These are phyloP conservation scores for Criorhina ranunculi DNA, from an alignment of 2,888 invertebrate genomes.

Conservation along the genomic window DNA sequence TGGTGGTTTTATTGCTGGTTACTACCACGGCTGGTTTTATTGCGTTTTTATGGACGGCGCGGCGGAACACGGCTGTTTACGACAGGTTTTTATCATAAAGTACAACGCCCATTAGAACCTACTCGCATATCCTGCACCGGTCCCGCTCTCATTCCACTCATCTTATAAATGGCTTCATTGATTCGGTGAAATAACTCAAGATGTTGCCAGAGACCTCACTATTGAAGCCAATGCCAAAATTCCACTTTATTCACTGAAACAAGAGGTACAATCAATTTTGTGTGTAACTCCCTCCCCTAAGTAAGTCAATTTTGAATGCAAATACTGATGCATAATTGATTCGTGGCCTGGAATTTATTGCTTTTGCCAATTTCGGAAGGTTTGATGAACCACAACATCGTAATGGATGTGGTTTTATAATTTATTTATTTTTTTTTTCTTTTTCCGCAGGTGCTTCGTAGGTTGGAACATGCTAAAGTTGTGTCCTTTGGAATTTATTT, in stretches of 20 bases:
- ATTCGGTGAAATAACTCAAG: slow-evolving; percentile 66
- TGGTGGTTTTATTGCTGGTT: slow-evolving; percentile 55
- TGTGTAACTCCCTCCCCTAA: slow-evolving; percentile 14
- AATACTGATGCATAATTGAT: slow-evolving; percentile 75
- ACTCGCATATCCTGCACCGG: slow-evolving; percentile 27
- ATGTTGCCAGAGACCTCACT: slow-evolving; percentile 59
- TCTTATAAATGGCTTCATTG: slow-evolving; percentile 70
- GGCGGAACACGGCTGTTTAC: slow-evolving; percentile 59
- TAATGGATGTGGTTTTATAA: slow-evolving; percentile 51
- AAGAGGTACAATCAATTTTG: slow-evolving; percentile 63
- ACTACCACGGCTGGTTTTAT: slow-evolving; percentile 65
- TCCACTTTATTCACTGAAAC: slow-evolving; percentile 36
- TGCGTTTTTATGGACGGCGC: slow-evolving; percentile 67
- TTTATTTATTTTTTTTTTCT: slow-evolving; percentile 36
- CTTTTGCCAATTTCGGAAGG: slow-evolving; percentile 40
- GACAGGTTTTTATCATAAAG: slow-evolving; percentile 67
- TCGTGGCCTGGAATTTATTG: slow-evolving; percentile 59
- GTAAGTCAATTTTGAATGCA: slow-evolving; percentile 71
- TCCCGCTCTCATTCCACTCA: slow-evolving; percentile 6
- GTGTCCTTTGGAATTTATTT: slow-evolving; percentile 3
- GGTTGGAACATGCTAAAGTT: not conserved
- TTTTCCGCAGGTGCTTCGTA: not conserved
- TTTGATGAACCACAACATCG: slow-evolving; percentile 28
- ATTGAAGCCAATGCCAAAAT: slow-evolving; percentile 47
- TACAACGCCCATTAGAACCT: slow-evolving; percentile 57